phyloP scores from a whole-genome alignment of 2,113 vertebrate genomes.

The Dipodomys spectabilis region DNA sequence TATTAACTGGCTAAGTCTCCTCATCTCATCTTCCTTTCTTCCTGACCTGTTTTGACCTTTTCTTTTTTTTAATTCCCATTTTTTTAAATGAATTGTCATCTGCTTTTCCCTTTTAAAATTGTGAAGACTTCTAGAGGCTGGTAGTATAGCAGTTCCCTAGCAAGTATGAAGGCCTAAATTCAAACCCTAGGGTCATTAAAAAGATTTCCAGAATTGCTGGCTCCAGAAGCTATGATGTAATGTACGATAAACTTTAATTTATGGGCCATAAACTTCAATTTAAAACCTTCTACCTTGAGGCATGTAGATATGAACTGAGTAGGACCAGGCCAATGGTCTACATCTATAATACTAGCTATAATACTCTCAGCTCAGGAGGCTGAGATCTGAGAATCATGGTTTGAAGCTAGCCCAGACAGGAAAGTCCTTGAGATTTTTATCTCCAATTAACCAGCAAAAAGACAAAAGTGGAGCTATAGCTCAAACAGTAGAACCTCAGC shows the following conservation, averaged over 20 bases:
- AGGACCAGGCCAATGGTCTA: no score
- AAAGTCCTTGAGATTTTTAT: no score
- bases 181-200: no score
- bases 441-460: no score
- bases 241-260: neutral
- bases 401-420: no score
- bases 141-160: no score
- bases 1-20: neutral
- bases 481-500: no score
- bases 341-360: no score
- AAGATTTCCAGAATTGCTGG: neutral
- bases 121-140: conserved; percentile 7
- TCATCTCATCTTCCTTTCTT: conserved; percentile 40
- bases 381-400: no score
- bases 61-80: neutral
- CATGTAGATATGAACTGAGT: neutral
- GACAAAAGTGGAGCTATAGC: no score
- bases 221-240: conserved; percentile 28
- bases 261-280: neutral
- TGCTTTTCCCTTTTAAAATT: conserved; percentile 39
- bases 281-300: conserved; percentile 14
- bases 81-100: conserved; percentile 44
- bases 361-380: no score
- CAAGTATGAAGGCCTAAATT: no score
- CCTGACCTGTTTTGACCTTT: neutral